Conservation (phyloP, 2,797 vertebrate species). For the Enteromius argenteus region DNA sequence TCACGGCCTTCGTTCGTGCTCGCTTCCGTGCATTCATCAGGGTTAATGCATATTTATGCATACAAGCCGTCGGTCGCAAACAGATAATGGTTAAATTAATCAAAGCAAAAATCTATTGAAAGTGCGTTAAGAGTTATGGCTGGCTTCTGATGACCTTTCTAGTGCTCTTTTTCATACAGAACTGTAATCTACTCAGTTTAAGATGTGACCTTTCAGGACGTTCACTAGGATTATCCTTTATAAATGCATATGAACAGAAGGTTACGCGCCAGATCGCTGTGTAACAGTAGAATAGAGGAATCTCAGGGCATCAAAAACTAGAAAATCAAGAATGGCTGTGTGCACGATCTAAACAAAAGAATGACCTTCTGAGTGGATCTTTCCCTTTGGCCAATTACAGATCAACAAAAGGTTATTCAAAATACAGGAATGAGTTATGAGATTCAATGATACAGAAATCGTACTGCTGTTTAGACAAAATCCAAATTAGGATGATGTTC, state of each 20-base stretch:
- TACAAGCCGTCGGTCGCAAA: constrained; percentile 26
- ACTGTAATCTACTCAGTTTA: constrained; percentile 62
- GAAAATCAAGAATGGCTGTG: constrained; percentile 36
- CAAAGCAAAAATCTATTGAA: constrained; percentile 62
- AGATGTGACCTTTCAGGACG: constrained; percentile 63
- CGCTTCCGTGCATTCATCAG: constrained; percentile 48
- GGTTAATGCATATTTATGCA: constrained; percentile 60
- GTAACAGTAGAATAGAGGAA: constrained; percentile 27
- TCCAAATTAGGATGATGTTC: neutral
- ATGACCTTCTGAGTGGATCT: constrained; percentile 41
- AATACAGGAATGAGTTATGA: constrained; percentile 27
- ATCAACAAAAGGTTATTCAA: constrained; percentile 40
- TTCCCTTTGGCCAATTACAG: constrained; percentile 44
- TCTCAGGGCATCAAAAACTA: constrained; percentile 45
- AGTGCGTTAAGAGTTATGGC: constrained; percentile 62
- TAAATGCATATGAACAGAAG: constrained; percentile 56
- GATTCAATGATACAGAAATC: neutral
- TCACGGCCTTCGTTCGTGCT: constrained; percentile 44
- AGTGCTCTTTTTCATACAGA: constrained; percentile 55
- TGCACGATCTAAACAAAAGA: constrained; percentile 38
- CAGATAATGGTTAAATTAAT: constrained; percentile 64
- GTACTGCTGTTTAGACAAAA: neutral
- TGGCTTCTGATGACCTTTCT: constrained; percentile 67
- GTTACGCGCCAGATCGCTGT: constrained; percentile 28
- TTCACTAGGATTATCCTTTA: constrained; percentile 56